These are phyloP conservation scores for Drosophila infuscata DNA, from an alignment of 2,888 invertebrate species.

Conservation along the genomic window DNA sequence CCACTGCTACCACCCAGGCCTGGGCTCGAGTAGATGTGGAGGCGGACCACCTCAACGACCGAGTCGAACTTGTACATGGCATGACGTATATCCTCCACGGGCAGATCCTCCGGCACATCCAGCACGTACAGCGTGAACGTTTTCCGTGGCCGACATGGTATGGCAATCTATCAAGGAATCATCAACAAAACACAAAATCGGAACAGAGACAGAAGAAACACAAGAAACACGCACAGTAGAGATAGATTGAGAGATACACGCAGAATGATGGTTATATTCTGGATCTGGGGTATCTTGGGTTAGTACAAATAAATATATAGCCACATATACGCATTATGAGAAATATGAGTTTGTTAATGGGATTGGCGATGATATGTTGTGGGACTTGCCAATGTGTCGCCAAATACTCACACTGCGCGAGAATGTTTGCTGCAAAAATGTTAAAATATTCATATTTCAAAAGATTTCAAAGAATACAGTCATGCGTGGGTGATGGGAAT, in stretches of 20 bases:
- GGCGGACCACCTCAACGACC: conserved; percentile 91
- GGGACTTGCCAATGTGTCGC: conserved; percentile 34
- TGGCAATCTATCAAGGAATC: conserved; percentile 87
- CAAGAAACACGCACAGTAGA: conserved; percentile 12
- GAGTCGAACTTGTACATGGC: conserved; percentile 92
- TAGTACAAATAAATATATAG: conserved; percentile 6
- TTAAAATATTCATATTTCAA: conserved; percentile 63
- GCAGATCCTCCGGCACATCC: conserved; percentile 93
- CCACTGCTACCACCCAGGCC: conserved; percentile 19
- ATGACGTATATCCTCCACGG: conserved; percentile 93
- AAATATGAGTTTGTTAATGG: conserved; percentile 9
- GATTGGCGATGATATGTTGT: not conserved
- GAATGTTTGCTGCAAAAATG: conserved; percentile 78
- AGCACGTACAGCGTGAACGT: conserved; percentile 94
- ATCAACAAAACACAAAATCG: conserved; percentile 28
- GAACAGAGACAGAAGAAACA: conserved; percentile 30
- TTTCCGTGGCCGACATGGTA: conserved; percentile 94
- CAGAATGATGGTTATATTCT: not conserved
- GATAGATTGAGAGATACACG: not conserved
- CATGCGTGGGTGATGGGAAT: conserved; percentile 19
- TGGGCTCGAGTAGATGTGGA: conserved; percentile 85
- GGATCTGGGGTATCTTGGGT: not conserved
- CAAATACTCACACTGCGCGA: conserved; percentile 76
- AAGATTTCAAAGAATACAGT: conserved; percentile 45
- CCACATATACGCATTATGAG: not conserved